These are phyloP conservation scores for Agriopis leucophaearia DNA, from an alignment of 2,888 invertebrate species.

Conservation along the genomic window DNA sequence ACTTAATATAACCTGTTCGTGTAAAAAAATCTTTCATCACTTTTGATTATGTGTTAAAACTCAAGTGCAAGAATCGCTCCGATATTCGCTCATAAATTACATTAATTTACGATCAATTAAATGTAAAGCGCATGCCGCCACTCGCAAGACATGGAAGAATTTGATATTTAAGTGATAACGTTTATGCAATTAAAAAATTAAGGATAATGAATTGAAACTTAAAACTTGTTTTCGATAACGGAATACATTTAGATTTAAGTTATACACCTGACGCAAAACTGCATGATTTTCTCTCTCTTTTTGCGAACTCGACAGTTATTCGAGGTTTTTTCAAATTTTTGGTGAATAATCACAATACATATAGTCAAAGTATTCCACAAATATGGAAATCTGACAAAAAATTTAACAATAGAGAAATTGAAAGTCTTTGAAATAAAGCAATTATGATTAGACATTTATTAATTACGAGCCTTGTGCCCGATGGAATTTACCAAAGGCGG, in stretches of 20 bases:
- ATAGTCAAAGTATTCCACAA: too few species aligned
- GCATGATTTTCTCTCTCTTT: background rate
- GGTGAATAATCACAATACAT: background rate
- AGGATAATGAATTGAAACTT: constrained; percentile 32
- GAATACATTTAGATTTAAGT: background rate
- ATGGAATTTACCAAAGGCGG: too few species aligned
- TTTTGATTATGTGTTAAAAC: constrained; percentile 17
- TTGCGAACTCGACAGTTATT: too few species aligned
- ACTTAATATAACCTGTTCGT: background rate
- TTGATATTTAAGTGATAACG: constrained; percentile 31
- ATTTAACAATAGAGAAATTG: background rate
- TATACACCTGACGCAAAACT: constrained; percentile 3
- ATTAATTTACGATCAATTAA: constrained; percentile 29
- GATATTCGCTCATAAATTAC: constrained; percentile 17
- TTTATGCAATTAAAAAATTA: constrained; percentile 31
- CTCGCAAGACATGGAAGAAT: constrained; percentile 30
- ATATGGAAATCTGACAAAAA: too few species aligned
- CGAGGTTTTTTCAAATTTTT: background rate
- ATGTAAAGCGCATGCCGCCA: constrained; percentile 26
- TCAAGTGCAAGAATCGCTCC: constrained; percentile 14
- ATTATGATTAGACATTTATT: background rate
- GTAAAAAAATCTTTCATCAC: constrained; percentile 4
- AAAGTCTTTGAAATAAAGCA: background rate
- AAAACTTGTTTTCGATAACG: constrained; percentile 28
- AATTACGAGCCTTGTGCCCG: too few species aligned